Percentiles rank a stretch among this genome's conserved stretches.
Evolutionary conservation across 2,113 vertebrate genomes (phyloP).

Genomic region (Rousettus leschenaultii): DNA sequence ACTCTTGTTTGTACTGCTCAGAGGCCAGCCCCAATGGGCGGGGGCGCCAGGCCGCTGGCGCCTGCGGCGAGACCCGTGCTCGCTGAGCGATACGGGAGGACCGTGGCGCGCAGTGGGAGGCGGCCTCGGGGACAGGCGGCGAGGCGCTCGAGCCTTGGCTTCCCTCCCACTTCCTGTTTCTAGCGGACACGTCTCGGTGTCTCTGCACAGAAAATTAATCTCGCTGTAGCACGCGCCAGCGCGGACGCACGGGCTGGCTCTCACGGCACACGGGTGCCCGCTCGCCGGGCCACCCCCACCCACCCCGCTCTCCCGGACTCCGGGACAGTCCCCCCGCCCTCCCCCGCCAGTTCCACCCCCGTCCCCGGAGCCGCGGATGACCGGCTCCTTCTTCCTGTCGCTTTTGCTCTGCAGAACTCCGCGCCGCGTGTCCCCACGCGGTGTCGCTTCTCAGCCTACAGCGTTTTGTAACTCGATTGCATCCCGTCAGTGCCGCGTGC

Average conservation of each 20-base stretch:
- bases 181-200: not conserved
- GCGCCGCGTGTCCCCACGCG: no score
- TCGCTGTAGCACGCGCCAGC: not conserved
- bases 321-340: no score
- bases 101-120: not conserved
- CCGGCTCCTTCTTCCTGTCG: no score
- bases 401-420: no score
- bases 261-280: not conserved
- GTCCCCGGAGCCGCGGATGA: no score
- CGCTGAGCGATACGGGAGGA: accelerated
- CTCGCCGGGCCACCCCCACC: no score
- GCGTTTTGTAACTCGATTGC: not conserved
- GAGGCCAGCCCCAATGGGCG: no score
- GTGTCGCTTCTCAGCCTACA: not conserved
- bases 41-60: no score
- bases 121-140: accelerated
- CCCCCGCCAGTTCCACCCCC: no score
- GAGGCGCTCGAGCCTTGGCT: not conserved
- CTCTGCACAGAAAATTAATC: not conserved
- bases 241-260: not conserved
- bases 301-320: not conserved
- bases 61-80: accelerated
- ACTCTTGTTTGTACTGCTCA: not conserved
- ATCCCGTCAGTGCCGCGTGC: no score
- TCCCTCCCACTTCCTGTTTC: not conserved